Base-by-base conservation (phyloP, 2,797 vertebrate genomes). In the Orientallactaga sibirica region DNA sequence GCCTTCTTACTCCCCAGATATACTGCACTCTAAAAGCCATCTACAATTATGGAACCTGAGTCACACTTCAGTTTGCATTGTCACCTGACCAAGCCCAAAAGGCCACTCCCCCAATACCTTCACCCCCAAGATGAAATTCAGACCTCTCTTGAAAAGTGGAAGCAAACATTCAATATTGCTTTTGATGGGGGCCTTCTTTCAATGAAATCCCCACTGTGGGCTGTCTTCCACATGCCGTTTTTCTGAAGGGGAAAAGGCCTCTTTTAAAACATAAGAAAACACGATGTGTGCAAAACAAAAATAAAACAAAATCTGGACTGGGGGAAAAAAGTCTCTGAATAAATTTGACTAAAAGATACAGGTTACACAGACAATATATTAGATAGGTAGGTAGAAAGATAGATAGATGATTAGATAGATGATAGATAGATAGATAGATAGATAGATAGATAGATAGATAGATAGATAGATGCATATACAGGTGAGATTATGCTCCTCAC, bases 331-430 rank as follows among this genome's bases (percentile, higher is more conserved):
- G 76, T 41, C 70, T 79, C 64, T 78, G 12, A 91, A 70, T 41
- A 66, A 29, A 68, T 87, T 92, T 68, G 37, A 94, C 89, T 89
- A 22, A 92, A 92, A 95, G 71, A 48, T 29, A 48, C 11, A 84
- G 55, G 52, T 25, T 67, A 66, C 62, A 27, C 43, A 88, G 37
- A 81, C 20, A 93, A 61, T 78, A 68, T 25, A 19, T 48, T 27
- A 84, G 79, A 48, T 48, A 48, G 48, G 48, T 48, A 48, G 48
- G 48, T 48, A 48, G 48, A 48, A 7, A 7, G 48, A 48, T 8
- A 48, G 48, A 48, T 8, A 48, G 48, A 48, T 8, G 10, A 10
- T 5, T 48, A 48, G 43, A 48, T 48, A 48, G 43, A 48, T 48
- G 43, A 48, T 48, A 48, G 43, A 48, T 48, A 48, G 43, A 48